Conservation (phyloP, 2,797 vertebrate genomes). For the Notolabrus celidotus region DNA sequence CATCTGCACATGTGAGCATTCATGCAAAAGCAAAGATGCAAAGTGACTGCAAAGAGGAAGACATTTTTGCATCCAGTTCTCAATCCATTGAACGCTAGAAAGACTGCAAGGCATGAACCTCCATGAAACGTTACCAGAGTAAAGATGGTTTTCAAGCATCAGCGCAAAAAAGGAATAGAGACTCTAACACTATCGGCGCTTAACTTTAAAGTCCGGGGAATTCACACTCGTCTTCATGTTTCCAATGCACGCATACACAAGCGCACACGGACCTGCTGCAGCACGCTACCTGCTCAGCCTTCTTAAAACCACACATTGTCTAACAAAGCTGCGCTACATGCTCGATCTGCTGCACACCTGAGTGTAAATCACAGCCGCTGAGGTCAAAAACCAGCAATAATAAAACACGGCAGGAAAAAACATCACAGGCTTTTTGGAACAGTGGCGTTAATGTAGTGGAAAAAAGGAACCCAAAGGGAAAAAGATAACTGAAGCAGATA, state of each 20-base stretch:
- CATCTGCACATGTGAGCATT: too few relatives aligned
- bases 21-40: too few relatives aligned
- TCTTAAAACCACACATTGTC: constrained; percentile 22
- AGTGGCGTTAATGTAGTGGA: background rate
- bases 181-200: background rate
- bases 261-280: constrained; percentile 6
- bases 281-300: background rate
- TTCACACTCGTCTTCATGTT: background rate
- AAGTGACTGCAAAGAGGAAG: too few relatives aligned
- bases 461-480: background rate
- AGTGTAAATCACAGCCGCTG: constrained; percentile 6
- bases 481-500: too few relatives aligned
- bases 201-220: background rate
- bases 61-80: too few relatives aligned
- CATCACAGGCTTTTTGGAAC: background rate
- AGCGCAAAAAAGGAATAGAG: background rate
- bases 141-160: background rate
- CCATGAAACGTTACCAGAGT: too few relatives aligned
- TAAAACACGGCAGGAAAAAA: constrained; percentile 16
- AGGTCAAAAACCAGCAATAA: background rate
- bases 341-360: background rate
- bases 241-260: background rate
- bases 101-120: too few relatives aligned
- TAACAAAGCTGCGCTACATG: background rate
- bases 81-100: too few relatives aligned